Base-by-base conservation (phyloP, 1,140 invertebrate genomes). In the Laodelphax striatellus region DNA sequence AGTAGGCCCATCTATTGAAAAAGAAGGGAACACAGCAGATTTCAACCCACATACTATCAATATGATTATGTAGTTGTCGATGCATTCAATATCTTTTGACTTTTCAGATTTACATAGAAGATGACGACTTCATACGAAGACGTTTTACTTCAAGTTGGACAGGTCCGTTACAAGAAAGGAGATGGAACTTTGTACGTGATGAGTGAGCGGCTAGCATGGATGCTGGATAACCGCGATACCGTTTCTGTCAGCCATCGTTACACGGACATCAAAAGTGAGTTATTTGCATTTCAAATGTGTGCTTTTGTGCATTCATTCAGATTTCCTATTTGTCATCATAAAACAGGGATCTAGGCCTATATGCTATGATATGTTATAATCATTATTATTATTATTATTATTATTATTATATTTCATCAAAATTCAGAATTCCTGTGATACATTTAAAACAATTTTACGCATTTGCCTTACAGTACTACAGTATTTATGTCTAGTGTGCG, bases 151-250 rank as follows among this genome's bases (percentile, higher is more conserved):
- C 90, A 94, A 79, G 85, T 97, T 62, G 84, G 86, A 59, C 82
- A 94, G 76, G 94, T 98, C 21, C 84, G 90, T 60, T 93, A 90
- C 70, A 97, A 97, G 75, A 98, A 98, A 76, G 89, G 90, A 62
- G 93, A 97, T 79, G 95, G 95, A 8, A 92, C 88, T 6, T 76
- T 98, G 22, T 98, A 97, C 74, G 80, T 98, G 38, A 97, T 97
- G 92, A 90, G 91, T 64, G 89, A 94, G 76, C 79, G 94, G 66
- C 76, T 98, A 64, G 94, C 90, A 41, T 98, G 94, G 92, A 97
- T 97, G 87, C 80, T 92, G 42, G 88, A 93, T 67, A 91, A 95
- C 69, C 80, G 83, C 67, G 91, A 96, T 67, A 92, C 87, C 2
- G 92, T 97, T 41, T 86, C 87, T 8, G 86, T 97, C 24, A 94